Evolutionary conservation across 2,888 invertebrate species (phyloP), one percentile per base, ranked within the genome.

Genomic region (Cryptosula pallasiana): DNA sequence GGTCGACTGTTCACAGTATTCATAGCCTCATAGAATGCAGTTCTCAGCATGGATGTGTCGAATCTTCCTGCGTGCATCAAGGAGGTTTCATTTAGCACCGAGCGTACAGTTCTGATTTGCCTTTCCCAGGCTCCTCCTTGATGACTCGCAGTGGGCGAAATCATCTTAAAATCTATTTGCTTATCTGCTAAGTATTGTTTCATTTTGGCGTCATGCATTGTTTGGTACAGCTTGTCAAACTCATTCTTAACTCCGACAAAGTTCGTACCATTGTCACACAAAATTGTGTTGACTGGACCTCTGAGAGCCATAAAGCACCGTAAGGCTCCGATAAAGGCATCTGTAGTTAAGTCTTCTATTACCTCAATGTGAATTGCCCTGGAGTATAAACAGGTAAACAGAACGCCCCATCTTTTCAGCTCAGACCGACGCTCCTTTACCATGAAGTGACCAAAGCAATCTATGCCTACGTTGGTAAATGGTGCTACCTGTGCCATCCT

Each of bases 381-480:
- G 32, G 79, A 78, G 1, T 75, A 71, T 29, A 80, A 75, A 70
- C 82, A 83, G 0, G 78, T 77, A 73, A 81, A 82, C 2, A 83
- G 71, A 3, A 75, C 78, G 13, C 81, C 76, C 29, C 78, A 81
- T 9, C 76, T 76, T 71, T 83, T 81, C 1, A 76, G 69, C 20
- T 75, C 32, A 13, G 29, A 32, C 29, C 63, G 63, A 13, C 63
- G 9, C 13, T 63, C 63, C 32, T 32, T 63, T 29, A 32, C 34
- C 34, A 13, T 16, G 32, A 63, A 63, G 13, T 27, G 63, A 20
- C 63, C 63, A 63, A 63, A 63, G 34, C 32, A 63, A 32, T 63
- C 63, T 27, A 63, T n/a, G 9, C 63, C 63, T 29, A 63, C 9
- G 63, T 63, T 29, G 9, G 63, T 63, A 32, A 63, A 63, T 27